Base-by-base conservation (phyloP, 1,140 invertebrate genomes). In the Tetranychus cinnabarinus region DNA sequence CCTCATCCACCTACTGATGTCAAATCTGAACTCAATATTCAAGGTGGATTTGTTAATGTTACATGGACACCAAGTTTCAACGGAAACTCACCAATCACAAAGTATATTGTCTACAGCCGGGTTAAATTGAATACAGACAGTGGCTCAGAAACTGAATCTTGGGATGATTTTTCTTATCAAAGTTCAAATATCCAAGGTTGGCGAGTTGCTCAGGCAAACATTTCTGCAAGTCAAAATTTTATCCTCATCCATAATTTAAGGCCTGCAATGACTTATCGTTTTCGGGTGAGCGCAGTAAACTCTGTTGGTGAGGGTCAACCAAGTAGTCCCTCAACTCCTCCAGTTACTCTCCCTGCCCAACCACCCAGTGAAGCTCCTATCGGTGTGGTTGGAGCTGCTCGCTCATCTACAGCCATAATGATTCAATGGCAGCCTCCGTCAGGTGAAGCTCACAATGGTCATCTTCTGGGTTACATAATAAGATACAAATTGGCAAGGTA, bases 371-470 rank as follows among this genome's bases (percentile, higher is more conserved):
- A 86, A 15, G 85, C 88, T 3, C 88, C 88, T 0, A 75, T 87
- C 13, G 85, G 86, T 56, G 86, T 92, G 67, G 87, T 90, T 61
- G 88, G 87, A 12, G 90, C 87, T 8, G 88, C 90, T 0, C 78
- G 89, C 64, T 91, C 88, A 1, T 83, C 86, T 12, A 89, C 86
- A 1, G 88, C 96, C 73, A 95, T 98, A 62, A 92, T 96, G 67
- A 86, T 92, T 0, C 88, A 95, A 69, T 98, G 95, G 93, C 88
- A 97, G 66, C 84, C 87, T 31, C 93, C 92, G 0, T 71, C 84
- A 5, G 50, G 31, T 31, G 87, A 92, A 70, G 83, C 90, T 67
- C 81, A 88, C 65, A 97, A 97, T 72, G 95, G 95, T 0, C 83
- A 88, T 66, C 86, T 97, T 63, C 74, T 88, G 1, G 95, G 93